phyloP scores from a whole-genome alignment of 2,113 vertebrate genomes.

The Platichthys flesus region DNA sequence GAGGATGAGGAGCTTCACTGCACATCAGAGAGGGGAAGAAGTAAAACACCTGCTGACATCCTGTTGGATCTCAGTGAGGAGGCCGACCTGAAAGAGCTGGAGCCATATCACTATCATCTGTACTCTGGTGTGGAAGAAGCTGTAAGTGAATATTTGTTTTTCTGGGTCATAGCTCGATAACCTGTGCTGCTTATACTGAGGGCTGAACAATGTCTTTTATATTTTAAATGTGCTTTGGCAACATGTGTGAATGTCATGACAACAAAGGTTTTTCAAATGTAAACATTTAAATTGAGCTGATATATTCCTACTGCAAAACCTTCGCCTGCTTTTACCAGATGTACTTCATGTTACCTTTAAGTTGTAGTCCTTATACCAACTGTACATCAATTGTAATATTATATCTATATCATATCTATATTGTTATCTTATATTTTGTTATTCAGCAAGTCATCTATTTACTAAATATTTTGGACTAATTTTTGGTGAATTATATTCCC shows the following conservation, averaged over 20 bases:
- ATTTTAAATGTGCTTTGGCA: too few species aligned
- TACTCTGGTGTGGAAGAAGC: slow-evolving; percentile 86
- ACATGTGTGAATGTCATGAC: too few species aligned
- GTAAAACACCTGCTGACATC: slow-evolving; percentile 46
- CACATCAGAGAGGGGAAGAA: slow-evolving; percentile 62
- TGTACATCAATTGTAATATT: not conserved
- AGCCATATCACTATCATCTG: slow-evolving; percentile 24
- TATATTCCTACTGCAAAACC: too few species aligned
- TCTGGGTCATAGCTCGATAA: not conserved
- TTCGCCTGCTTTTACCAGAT: not conserved
- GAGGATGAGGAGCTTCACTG: not conserved
- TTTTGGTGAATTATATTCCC: not conserved
- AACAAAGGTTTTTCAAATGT: too few species aligned
- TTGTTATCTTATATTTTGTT: not conserved
- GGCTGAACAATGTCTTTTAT: too few species aligned
- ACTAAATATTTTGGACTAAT: not conserved
- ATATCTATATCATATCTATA: too few species aligned
- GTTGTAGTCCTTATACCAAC: not conserved
- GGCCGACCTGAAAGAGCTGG: slow-evolving; percentile 66
- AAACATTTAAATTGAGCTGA: too few species aligned
- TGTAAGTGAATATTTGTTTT: slow-evolving; percentile 78
- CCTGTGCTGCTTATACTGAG: not conserved
- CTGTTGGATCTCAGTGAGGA: slow-evolving; percentile 85
- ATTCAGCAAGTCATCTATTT: too few species aligned
- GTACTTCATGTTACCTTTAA: too few species aligned